Conservation (phyloP, 2,113 vertebrate genomes). For the Emydocephalus ijimae region DNA sequence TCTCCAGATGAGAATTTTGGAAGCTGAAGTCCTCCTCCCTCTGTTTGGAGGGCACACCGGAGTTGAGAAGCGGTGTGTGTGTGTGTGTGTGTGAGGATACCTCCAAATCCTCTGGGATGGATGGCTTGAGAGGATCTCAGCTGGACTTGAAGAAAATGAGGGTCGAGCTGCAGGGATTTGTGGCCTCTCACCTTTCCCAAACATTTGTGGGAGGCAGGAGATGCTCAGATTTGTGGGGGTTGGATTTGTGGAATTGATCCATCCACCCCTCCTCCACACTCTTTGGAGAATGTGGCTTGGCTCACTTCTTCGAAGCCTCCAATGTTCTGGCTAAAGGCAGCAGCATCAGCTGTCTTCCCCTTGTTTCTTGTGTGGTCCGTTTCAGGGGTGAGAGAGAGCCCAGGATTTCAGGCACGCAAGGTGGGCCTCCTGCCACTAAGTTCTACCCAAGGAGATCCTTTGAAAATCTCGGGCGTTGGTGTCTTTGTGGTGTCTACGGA, state of each 20-base stretch:
- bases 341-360: background rate
- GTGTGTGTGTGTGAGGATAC: background rate
- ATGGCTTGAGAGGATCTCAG: background rate
- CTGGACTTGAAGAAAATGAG: background rate
- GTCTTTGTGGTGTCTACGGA: fast-evolving
- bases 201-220: background rate
- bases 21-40: background rate
- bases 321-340: background rate
- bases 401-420: background rate
- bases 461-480: background rate
- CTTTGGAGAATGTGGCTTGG: background rate
- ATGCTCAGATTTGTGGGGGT: background rate
- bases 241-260: background rate
- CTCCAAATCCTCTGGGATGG: background rate
- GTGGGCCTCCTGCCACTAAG: background rate
- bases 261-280: background rate
- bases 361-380: background rate
- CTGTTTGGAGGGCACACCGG: background rate
- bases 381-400: background rate
- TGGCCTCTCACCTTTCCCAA: background rate
- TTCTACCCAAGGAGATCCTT: background rate
- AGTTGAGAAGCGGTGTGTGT: background rate
- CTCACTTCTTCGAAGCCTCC: background rate
- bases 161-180: background rate
- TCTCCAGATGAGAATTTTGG: background rate